Evolutionary conservation across 1,140 invertebrate genomes (phyloP).

Genomic region (Penaeus japonicus): DNA sequence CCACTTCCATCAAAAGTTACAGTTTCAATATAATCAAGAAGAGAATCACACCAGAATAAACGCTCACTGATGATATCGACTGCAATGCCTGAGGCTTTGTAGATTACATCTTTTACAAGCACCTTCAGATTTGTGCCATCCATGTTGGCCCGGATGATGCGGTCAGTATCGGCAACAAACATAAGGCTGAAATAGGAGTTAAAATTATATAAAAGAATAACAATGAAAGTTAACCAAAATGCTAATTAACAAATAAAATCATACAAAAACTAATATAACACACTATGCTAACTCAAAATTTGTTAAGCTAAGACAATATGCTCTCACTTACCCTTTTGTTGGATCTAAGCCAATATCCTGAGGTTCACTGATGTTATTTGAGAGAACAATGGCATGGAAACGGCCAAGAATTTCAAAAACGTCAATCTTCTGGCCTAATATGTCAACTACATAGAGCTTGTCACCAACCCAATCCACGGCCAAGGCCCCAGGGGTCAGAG

Average conservation of each 20-base stretch:
- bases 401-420: constrained; percentile 87
- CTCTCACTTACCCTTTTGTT: constrained; percentile 73
- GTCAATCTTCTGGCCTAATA: constrained; percentile 89
- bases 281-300: no score
- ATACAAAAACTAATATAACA: neutral
- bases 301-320: neutral
- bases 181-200: constrained; percentile 69
- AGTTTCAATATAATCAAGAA: constrained; percentile 97
- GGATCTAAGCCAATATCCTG: constrained; percentile 92
- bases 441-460: constrained; percentile 95
- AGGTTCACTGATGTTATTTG: constrained; percentile 89
- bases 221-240: no score
- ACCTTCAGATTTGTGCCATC: constrained; percentile 82
- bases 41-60: constrained; percentile 95
- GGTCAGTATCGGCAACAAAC: constrained; percentile 93
- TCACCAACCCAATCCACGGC: constrained; percentile 98
- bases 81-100: constrained; percentile 86
- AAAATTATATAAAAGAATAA: constrained; percentile 3
- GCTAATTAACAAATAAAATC: no score
- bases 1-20: constrained; percentile 91
- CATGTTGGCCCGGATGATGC: constrained; percentile 88
- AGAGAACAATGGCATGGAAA: constrained; percentile 86
- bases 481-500: constrained; percentile 80
- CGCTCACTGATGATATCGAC: constrained; percentile 86
- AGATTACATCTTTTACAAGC: constrained; percentile 89